Conservation (phyloP, 2,888 invertebrate species). For the Punctoribates punctum region DNA sequence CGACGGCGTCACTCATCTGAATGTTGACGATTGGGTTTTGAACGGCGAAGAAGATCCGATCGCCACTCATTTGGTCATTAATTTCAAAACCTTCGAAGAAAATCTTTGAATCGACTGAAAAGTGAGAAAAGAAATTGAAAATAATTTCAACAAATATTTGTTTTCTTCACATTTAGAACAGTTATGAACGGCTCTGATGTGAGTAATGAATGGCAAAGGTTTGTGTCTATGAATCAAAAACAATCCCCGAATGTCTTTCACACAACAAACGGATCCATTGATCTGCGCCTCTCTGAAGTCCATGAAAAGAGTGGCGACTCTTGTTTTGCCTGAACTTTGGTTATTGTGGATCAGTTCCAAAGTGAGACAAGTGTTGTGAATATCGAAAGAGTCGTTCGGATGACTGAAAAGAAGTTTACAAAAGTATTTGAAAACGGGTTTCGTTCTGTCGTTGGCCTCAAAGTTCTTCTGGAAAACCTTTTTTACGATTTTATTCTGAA, state of each 20-base stretch:
- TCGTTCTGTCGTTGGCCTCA: too few relatives aligned
- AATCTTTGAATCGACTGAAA: neutral
- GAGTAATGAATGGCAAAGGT: neutral
- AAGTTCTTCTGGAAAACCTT: too few relatives aligned
- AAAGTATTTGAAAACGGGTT: neutral
- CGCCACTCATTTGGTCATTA: neutral
- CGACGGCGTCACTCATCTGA: neutral
- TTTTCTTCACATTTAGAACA: neutral
- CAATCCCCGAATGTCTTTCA: neutral
- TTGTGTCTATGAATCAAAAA: neutral
- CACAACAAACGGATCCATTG: neutral
- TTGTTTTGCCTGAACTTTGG: neutral
- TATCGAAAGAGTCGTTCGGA: neutral
- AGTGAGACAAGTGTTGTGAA: neutral
- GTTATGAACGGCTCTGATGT: slow-evolving; percentile 25
- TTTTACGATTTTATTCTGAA: too few relatives aligned
- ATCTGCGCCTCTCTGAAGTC: neutral
- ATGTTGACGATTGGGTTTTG: neutral
- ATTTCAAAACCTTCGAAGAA: slow-evolving; percentile 17
- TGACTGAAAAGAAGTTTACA: neutral
- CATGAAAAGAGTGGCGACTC: neutral
- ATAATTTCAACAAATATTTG: neutral
- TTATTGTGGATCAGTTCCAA: neutral
- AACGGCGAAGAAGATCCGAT: neutral
- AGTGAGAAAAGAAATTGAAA: neutral